Conservation (phyloP, 2,888 invertebrate genomes). For the Notodonta ziczac region DNA sequence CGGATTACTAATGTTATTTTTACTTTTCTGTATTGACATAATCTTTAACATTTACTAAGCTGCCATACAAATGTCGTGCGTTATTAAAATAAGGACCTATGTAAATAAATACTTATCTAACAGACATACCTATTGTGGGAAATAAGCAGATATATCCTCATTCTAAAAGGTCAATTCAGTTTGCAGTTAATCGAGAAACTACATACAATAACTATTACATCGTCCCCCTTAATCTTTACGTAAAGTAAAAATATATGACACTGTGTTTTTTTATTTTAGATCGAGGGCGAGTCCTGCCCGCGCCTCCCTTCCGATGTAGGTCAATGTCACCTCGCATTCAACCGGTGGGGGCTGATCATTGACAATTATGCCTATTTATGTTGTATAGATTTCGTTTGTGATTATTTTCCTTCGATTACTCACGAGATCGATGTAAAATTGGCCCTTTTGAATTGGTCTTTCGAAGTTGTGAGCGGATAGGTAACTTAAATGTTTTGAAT, state of each 20-base stretch:
- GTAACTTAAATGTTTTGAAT: background rate
- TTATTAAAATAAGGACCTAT: too few species aligned
- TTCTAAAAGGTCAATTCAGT: too few species aligned
- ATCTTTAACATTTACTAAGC: too few species aligned
- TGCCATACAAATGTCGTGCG: too few species aligned
- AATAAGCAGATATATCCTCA: too few species aligned
- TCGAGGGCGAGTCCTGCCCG: conserved; percentile 23
- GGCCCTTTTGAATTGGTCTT: background rate
- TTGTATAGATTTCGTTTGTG: conserved; percentile 32
- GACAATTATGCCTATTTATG: conserved; percentile 49
- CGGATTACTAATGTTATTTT: too few species aligned
- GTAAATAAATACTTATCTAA: too few species aligned
- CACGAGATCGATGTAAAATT: background rate
- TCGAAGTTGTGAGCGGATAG: background rate
- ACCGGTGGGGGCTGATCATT: conserved; percentile 48
- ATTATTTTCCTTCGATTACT: conserved; percentile 4
- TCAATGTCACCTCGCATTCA: conserved; percentile 68
- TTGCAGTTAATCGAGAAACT: background rate
- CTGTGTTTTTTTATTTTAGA: conserved; percentile 53
- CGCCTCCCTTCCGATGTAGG: conserved; percentile 46
- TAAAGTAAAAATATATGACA: conserved; percentile 46
- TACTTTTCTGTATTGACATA: too few species aligned
- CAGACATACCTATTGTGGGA: too few species aligned
- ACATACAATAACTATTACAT: conserved; percentile 22
- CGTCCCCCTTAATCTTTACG: conserved; percentile 47